Conservation (phyloP, 2,888 invertebrate species). For the Phalera bucephala region DNA sequence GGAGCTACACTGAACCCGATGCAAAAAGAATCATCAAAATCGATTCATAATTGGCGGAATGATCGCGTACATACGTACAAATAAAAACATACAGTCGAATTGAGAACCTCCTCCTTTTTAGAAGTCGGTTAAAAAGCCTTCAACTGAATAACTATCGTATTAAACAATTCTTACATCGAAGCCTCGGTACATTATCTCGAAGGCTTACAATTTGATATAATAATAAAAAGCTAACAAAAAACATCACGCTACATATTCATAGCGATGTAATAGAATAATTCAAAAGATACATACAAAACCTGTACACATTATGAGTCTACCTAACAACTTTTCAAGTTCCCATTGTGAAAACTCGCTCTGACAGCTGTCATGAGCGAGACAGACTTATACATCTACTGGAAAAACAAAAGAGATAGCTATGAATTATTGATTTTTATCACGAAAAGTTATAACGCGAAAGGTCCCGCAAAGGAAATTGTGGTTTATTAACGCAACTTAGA, state of each 20-base stretch:
- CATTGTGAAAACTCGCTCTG: slow-evolving; percentile 68
- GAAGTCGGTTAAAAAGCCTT: too few species aligned
- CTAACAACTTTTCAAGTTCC: slow-evolving; percentile 53
- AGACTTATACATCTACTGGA: slow-evolving; percentile 6
- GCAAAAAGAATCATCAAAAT: too few species aligned
- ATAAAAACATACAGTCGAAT: too few species aligned
- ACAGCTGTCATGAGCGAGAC: slow-evolving; percentile 52
- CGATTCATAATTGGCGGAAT: too few species aligned
- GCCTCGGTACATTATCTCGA: not conserved
- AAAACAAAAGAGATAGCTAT: slow-evolving; percentile 23
- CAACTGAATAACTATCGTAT: too few species aligned
- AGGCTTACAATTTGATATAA: not conserved
- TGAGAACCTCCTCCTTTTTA: too few species aligned
- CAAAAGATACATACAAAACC: slow-evolving; percentile 13
- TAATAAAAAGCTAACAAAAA: slow-evolving; percentile 5
- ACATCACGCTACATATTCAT: slow-evolving; percentile 5
- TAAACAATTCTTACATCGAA: too few species aligned
- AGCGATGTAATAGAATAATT: slow-evolving; percentile 10
- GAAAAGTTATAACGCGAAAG: slow-evolving; percentile 20
- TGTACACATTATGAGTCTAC: slow-evolving; percentile 10
- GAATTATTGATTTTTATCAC: slow-evolving; percentile 1
- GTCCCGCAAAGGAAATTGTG: slow-evolving; percentile 9
- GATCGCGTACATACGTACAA: too few species aligned
- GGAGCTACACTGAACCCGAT: too few species aligned
- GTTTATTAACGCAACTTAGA: slow-evolving; percentile 8